These are phyloP conservation scores for Hyposoter didymator DNA, from an alignment of 2,888 invertebrate genomes.

Conservation along the genomic window DNA sequence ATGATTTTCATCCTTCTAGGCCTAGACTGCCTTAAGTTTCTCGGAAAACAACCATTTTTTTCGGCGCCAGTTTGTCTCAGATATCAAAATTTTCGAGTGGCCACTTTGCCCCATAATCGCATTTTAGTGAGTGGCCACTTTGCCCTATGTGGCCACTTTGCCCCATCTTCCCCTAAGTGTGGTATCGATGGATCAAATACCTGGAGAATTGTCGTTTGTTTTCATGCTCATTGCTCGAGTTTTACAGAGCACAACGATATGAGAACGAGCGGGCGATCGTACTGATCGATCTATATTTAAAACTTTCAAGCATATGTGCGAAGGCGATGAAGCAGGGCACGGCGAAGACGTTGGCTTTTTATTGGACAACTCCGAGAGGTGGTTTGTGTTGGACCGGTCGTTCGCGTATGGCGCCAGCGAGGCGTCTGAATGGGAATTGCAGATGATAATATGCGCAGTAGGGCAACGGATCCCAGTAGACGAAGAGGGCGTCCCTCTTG, in stretches of 20 bases:
- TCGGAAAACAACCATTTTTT: too few relatives aligned
- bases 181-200: neutral
- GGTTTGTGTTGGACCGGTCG: constrained; percentile 79
- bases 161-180: too few relatives aligned
- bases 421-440: constrained; percentile 88
- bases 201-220: neutral
- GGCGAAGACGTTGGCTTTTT: neutral
- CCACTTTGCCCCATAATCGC: too few relatives aligned
- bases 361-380: constrained; percentile 79
- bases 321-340: neutral
- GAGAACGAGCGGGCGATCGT: neutral
- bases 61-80: too few relatives aligned
- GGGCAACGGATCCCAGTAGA: constrained; percentile 94
- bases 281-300: neutral
- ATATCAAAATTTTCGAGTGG: too few relatives aligned
- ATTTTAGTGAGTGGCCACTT: too few relatives aligned
- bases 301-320: neutral
- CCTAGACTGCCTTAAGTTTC: too few relatives aligned
- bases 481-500: constrained; percentile 92
- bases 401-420: constrained; percentile 77
- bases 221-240: neutral
- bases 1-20: too few relatives aligned
- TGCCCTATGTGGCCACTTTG: too few relatives aligned
- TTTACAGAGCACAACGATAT: neutral
- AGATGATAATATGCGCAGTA: constrained; percentile 95